These are phyloP conservation scores for Momotus momota DNA, from an alignment of 2,797 vertebrate genomes.

Conservation along the genomic window DNA sequence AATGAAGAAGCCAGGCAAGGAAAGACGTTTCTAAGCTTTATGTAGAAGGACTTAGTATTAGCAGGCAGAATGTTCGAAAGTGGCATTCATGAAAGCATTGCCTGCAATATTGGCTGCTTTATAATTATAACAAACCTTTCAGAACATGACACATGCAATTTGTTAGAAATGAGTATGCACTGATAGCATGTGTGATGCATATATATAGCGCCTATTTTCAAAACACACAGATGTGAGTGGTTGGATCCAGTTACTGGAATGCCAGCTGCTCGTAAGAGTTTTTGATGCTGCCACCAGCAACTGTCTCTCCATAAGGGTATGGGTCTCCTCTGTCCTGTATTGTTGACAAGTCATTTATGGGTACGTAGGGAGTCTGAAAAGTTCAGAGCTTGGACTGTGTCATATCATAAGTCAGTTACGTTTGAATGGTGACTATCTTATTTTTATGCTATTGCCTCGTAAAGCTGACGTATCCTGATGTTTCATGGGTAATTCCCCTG, in stretches of 20 bases:
- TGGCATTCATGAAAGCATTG: background rate
- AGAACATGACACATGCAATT: fast-evolving
- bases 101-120: background rate
- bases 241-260: background rate
- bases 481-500: background rate
- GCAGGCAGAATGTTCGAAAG: background rate
- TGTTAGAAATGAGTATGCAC: background rate
- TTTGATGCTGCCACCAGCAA: background rate
- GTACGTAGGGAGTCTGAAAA: too few species aligned
- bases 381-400: background rate
- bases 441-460: background rate
- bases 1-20: background rate
- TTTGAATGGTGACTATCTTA: background rate
- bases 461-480: background rate
- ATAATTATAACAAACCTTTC: background rate
- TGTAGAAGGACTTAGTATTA: background rate
- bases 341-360: background rate
- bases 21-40: background rate
- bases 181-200: fast-evolving
- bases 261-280: fast-evolving
- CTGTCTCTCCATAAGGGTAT: background rate
- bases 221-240: fast-evolving
- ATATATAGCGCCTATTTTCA: background rate
- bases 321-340: background rate
- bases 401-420: background rate